These are phyloP conservation scores for Rhombomys opimus DNA, from an alignment of 2,113 vertebrate genomes.

Conservation along the genomic window DNA sequence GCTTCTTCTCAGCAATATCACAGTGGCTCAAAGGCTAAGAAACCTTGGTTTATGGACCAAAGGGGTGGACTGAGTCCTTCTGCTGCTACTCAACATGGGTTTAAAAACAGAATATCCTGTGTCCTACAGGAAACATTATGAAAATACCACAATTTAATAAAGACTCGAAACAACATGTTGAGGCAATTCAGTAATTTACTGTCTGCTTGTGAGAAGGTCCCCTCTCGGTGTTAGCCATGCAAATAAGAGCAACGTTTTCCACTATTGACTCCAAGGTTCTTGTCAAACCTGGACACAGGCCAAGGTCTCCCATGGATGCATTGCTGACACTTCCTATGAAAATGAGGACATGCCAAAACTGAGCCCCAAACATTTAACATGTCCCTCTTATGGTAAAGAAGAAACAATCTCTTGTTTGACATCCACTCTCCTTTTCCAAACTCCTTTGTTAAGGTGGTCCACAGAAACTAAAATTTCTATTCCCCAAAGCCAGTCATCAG, in stretches of 20 bases:
- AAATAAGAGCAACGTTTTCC: neutral
- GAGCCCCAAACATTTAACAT: neutral
- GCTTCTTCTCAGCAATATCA: conserved; percentile 35
- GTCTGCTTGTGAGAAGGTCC: neutral
- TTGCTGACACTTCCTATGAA: neutral
- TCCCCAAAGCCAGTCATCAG: neutral
- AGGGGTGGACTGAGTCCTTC: conserved; percentile 50
- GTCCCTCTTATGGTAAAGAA: neutral
- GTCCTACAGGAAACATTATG: neutral
- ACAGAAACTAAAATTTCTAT: neutral
- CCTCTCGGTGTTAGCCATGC: neutral
- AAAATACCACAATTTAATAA: neutral
- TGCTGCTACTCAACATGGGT: neutral
- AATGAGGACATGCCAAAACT: neutral
- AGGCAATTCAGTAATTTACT: neutral
- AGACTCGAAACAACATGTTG: neutral
- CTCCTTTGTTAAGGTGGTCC: neutral
- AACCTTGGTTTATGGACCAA: conserved; percentile 60
- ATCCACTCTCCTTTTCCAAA: neutral
- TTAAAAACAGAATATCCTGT: conserved; percentile 34
- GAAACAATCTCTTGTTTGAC: neutral
- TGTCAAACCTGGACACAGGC: neutral
- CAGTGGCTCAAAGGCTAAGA: conserved; percentile 78
- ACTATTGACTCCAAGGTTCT: neutral
- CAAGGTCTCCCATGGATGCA: neutral